Base-by-base conservation (phyloP, 2,888 invertebrate genomes). In the Bibio marci region DNA sequence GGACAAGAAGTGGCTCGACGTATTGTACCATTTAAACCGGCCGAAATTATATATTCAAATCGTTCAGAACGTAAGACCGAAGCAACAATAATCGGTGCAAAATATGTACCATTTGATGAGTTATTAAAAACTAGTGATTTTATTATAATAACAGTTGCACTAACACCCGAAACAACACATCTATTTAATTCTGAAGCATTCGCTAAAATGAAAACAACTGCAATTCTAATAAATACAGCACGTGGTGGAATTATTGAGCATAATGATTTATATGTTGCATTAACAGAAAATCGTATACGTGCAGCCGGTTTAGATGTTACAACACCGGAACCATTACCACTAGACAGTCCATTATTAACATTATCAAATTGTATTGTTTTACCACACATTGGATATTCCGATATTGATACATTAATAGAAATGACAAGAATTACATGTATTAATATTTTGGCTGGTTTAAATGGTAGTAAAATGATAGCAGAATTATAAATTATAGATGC, bases 361-460 rank as follows among this genome's bases (percentile, higher is more conserved):
- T 56, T 91, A 19, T 65, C 73, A 30, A 94, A 94, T 58, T 85
- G 88, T 57, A 65, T 70, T 3, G 53, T 71, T 48, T 49, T 92
- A 37, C 95, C 95, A 2, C 95, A 97, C 56, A 87, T 97, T 51
- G 95, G 88, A 27, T 92, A 92, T 64, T 92, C 94, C 4, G 75
- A 83, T 2, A 70, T 73, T 38, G 76, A 80, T 56, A 76, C 90
- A 0, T 70, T 94, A 44, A 70, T 73, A 39, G 72, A 70, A 40
- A 95, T 95, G 95, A 80, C 83, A 3, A 64, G 71, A 34, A 65
- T 91, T 31, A 81, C 88, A 2, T 86, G 86, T 1, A 64, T 68
- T 40, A 95, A 95, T 63, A 82, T 94, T 49, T 52, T 90, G 33
- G 74, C 80, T 26, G 90, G 73, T 2, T 58, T 94, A 2, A 69